A percentile compares a stretch with the other conserved stretches of the same genome.
Evolutionary conservation across 2,888 invertebrate species (phyloP).

Genomic region (Ceramica pisi): DNA sequence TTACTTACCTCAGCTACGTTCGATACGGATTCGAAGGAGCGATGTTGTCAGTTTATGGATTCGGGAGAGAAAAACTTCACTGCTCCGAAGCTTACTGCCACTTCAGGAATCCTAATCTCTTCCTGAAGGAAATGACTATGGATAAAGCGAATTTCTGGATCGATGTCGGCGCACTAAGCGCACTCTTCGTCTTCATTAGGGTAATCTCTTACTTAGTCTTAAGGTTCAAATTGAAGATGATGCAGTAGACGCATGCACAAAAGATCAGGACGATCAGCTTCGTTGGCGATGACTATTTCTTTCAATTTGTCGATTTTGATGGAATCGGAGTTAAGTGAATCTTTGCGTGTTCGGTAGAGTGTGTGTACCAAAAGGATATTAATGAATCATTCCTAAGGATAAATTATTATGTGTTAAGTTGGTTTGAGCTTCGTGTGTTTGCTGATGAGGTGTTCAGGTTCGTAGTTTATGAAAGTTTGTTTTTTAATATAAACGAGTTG

Average conservation of each 20-base stretch:
- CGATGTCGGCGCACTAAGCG: constrained; percentile 95
- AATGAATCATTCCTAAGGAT: constrained; percentile 65
- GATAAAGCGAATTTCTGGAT: constrained; percentile 94
- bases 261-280: constrained; percentile 68
- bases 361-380: constrained; percentile 58
- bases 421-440: constrained; percentile 54
- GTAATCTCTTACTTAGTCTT: constrained; percentile 95
- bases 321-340: constrained; percentile 64
- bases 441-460: constrained; percentile 53
- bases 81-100: constrained; percentile 96
- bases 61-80: constrained; percentile 94
- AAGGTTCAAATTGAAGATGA: constrained; percentile 93
- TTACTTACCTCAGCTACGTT: constrained; percentile 97
- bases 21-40: constrained; percentile 97
- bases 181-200: constrained; percentile 95
- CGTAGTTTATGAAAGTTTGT: constrained; percentile 35
- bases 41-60: constrained; percentile 97
- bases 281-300: constrained; percentile 57
- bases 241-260: constrained; percentile 84
- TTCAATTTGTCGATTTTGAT: constrained; percentile 61
- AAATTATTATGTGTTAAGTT: constrained; percentile 58
- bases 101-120: constrained; percentile 94
- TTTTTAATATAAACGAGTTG: constrained; percentile 59
- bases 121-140: constrained; percentile 97
- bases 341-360: constrained; percentile 42